phyloP scores from a whole-genome alignment of 1,140 invertebrate species.

The Drosophila ambigua region DNA sequence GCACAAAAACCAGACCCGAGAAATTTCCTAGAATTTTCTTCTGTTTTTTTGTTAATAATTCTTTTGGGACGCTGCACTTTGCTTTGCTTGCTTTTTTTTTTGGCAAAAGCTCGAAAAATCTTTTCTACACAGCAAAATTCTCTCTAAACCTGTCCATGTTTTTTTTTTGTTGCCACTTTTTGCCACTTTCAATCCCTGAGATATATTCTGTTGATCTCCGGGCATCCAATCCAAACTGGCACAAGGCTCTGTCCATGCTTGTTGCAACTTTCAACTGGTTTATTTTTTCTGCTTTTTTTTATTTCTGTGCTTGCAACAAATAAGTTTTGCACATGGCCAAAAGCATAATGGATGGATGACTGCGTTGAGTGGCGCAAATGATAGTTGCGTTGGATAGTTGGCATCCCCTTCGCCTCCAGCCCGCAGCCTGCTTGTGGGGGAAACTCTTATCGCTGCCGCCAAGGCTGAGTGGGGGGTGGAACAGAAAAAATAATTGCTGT shows the following conservation, averaged over 20 bases:
- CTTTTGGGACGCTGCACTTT: slow-evolving; percentile 20
- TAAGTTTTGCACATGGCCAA: slow-evolving; percentile 40
- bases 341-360: slow-evolving; percentile 42
- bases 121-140: too few species aligned
- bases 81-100: slow-evolving; percentile 13
- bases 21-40: neutral
- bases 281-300: slow-evolving; percentile 2
- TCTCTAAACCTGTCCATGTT: too few species aligned
- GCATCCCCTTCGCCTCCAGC: neutral
- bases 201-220: slow-evolving; percentile 17
- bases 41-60: neutral
- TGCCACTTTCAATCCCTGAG: slow-evolving; percentile 10
- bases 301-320: slow-evolving; percentile 22
- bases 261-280: too few species aligned
- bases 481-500: slow-evolving; percentile 47
- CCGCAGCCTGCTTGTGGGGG: neutral
- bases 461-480: neutral
- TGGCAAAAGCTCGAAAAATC: slow-evolving; percentile 10
- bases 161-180: slow-evolving; percentile 1
- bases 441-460: neutral
- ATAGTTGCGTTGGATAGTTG: slow-evolving; percentile 16
- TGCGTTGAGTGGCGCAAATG: slow-evolving; percentile 22
- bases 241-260: slow-evolving; percentile 16
- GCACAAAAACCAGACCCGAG: too few species aligned
- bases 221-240: slow-evolving; percentile 13